Base-by-base conservation (phyloP, 1,140 invertebrate species). In the Paralvinella palmiformis region DNA sequence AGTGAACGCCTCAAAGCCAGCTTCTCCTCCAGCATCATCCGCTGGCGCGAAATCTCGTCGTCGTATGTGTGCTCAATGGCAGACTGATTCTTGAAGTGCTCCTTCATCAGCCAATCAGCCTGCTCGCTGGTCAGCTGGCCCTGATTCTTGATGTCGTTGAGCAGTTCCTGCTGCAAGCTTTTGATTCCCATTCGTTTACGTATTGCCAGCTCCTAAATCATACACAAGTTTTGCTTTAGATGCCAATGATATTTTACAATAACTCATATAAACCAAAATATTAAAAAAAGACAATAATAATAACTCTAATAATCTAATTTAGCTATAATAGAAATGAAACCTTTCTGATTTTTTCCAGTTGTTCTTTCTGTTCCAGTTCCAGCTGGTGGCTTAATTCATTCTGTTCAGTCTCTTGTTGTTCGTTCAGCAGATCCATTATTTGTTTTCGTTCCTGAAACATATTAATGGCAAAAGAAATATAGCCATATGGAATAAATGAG, bases 301-400 rank as follows among this genome's bases (percentile, higher is more conserved):
- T n/a, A n/a, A n/a, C n/a, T n/a, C n/a, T n/a, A n/a, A n/a, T n/a
- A n/a, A n/a, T n/a, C n/a, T n/a, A n/a, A n/a, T n/a, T n/a, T n/a
- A n/a, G n/a, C n/a, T n/a, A n/a, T n/a, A n/a, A n/a, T n/a, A n/a
- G n/a, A n/a, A n/a, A n/a, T n/a, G n/a, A 52, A n/a, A 79, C 77
- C 73, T 78, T 79, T 45, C 77, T 70, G 1, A 78, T 68, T 67
- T 77, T 77, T 58, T 79, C 76, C 36, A 71, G 70, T 50, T 75
- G 74, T 64, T 78, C 76, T 63, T 79, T 76, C 62, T 79, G 77
- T 62, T 79, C 74, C 53, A 79, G 66, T 45, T 76, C 73, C 2
- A 78, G 68, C n/a, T 58, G 69, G 59, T 75, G 75, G 3, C 71
- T 73, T 24, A 77, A 68, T 22, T 78, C 76, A 63, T 73, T 72